Percentiles rank a stretch among this genome's conserved stretches.
These are phyloP conservation scores for Garrulus glandarius DNA, from an alignment of 2,797 vertebrate species.

Conservation along the genomic window DNA sequence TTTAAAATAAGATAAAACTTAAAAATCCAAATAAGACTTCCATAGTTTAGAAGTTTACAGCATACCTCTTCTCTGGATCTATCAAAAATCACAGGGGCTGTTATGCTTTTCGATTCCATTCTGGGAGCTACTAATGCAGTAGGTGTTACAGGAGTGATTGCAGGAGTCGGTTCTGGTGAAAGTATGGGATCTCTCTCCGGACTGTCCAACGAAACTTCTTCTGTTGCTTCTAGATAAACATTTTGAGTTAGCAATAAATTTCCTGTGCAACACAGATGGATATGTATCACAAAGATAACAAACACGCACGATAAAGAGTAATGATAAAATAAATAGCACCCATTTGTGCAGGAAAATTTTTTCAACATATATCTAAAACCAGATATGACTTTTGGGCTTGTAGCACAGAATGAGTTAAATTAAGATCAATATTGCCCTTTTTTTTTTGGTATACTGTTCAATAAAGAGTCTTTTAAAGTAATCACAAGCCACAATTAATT, in stretches of 20 bases:
- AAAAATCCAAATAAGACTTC: background rate
- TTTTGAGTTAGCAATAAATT: slow-evolving; percentile 15
- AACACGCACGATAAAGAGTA: rapidly evolving
- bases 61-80: slow-evolving; percentile 89
- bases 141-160: slow-evolving; percentile 91
- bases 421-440: background rate
- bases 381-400: background rate
- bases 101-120: slow-evolving; percentile 77
- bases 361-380: background rate
- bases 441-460: background rate
- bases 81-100: slow-evolving; percentile 86
- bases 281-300: background rate
- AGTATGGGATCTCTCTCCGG: slow-evolving; percentile 90
- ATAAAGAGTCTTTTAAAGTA: background rate
- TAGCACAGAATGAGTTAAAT: background rate
- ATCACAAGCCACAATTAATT: background rate
- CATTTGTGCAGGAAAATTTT: background rate
- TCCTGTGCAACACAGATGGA: background rate
- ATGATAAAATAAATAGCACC: background rate
- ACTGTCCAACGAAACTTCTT: slow-evolving; percentile 95
- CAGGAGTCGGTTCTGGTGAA: slow-evolving; percentile 91
- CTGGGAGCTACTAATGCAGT: slow-evolving; percentile 84
- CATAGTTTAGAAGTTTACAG: background rate
- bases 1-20: background rate
- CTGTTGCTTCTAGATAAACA: slow-evolving; percentile 87